These are phyloP conservation scores for Hedychridium roseum DNA, from an alignment of 2,888 invertebrate genomes.

Conservation along the genomic window DNA sequence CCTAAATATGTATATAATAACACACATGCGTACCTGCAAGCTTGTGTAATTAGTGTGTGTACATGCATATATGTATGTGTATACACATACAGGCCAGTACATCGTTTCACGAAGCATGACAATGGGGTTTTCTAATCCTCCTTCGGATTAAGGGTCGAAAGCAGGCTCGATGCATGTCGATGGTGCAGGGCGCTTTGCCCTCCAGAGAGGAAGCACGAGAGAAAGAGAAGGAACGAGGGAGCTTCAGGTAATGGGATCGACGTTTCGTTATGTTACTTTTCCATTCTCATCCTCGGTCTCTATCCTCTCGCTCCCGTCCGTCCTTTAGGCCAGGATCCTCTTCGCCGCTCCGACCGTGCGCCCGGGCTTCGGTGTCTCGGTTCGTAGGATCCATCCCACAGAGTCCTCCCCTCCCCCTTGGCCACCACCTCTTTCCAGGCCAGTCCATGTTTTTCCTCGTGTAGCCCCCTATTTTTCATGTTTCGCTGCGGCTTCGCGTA, in stretches of 20 bases:
- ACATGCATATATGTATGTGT: slow-evolving; percentile 2
- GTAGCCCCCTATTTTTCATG: slow-evolving; percentile 64
- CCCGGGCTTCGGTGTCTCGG: slow-evolving; percentile 42
- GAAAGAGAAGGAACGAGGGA: slow-evolving; percentile 27
- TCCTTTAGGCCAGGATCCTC: neutral
- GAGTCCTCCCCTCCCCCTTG: slow-evolving; percentile 32
- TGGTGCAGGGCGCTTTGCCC: slow-evolving; percentile 14
- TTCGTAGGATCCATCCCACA: slow-evolving; percentile 48
- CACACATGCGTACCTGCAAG: neutral
- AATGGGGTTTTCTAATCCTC: slow-evolving; percentile 61
- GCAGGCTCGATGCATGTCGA: slow-evolving; percentile 35
- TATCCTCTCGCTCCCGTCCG: slow-evolving; percentile 31
- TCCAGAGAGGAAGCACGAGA: slow-evolving; percentile 7
- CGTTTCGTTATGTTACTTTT: slow-evolving; percentile 64
- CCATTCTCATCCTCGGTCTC: slow-evolving; percentile 56
- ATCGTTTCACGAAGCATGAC: slow-evolving; percentile 56
- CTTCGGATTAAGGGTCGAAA: slow-evolving; percentile 58
- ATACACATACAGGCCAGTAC: slow-evolving; percentile 5
- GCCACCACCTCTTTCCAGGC: slow-evolving; percentile 29
- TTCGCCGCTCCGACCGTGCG: neutral
- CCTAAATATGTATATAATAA: slow-evolving; percentile 31
- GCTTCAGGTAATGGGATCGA: slow-evolving; percentile 62
- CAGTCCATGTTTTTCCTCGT: slow-evolving; percentile 61
- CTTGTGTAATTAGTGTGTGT: neutral
- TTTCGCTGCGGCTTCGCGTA: slow-evolving; percentile 64